A percentile compares a stretch with the other conserved stretches of the same genome.
Evolutionary conservation across 2,888 invertebrate species (phyloP).

Genomic region (Leucoptera coffeella): DNA sequence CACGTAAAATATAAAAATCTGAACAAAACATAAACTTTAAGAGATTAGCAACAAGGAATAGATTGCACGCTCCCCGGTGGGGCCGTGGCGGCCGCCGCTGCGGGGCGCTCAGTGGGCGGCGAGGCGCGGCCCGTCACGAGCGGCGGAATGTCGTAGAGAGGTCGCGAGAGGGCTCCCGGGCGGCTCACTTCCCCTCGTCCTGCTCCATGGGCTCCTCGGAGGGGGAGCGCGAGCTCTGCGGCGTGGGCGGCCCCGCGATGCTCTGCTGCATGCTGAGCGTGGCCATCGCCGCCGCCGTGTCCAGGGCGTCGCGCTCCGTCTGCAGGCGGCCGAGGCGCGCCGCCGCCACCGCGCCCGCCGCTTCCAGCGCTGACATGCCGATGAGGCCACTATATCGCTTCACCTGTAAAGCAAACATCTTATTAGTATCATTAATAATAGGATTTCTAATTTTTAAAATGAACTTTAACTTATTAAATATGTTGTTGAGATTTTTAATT

Average conservation of each 20-base stretch:
- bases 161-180: slow-evolving; percentile 2
- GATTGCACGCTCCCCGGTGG: no score
- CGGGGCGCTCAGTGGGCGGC: slow-evolving; percentile 4
- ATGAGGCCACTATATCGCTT: slow-evolving; percentile 72
- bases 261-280: slow-evolving; percentile 75
- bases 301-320: slow-evolving; percentile 85
- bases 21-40: no score
- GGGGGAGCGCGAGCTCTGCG: slow-evolving; percentile 60
- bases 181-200: slow-evolving; percentile 68
- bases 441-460: no score
- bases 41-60: no score
- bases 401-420: no score
- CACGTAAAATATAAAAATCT: not conserved
- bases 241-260: slow-evolving; percentile 11
- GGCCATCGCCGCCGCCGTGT: slow-evolving; percentile 91
- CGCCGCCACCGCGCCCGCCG: slow-evolving; percentile 62
- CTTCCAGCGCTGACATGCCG: slow-evolving; percentile 73
- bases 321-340: slow-evolving; percentile 65
- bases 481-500: no score
- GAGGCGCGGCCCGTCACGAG: slow-evolving; percentile 4
- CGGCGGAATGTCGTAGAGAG: no score
- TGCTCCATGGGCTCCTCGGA: slow-evolving; percentile 81
- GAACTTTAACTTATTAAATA: no score
- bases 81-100: slow-evolving; percentile 10
- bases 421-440: no score